These are phyloP conservation scores for Chalcis sispes DNA, from an alignment of 2,888 invertebrate species.

Conservation along the genomic window DNA sequence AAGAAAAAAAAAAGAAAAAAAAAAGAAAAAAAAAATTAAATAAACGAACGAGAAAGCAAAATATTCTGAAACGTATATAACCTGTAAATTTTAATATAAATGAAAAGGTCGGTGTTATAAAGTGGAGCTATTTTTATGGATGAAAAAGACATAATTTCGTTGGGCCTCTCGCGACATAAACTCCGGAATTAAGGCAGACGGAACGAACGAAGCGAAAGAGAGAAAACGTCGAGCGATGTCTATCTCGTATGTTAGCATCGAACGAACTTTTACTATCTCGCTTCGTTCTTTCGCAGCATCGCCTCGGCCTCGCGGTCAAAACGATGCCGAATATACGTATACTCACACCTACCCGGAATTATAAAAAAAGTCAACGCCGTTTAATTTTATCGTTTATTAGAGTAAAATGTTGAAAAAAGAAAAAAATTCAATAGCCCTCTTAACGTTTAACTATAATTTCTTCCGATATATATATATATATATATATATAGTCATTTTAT, in stretches of 20 bases:
- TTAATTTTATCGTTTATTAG: constrained; percentile 45
- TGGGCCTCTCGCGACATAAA: constrained; percentile 7
- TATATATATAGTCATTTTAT: background rate
- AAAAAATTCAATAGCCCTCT: constrained; percentile 6
- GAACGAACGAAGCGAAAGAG: background rate
- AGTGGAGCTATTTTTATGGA: constrained; percentile 8
- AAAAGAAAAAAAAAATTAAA: too few relatives aligned
- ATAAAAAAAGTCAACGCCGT: constrained; percentile 41
- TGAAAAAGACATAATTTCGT: constrained; percentile 5
- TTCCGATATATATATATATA: constrained; percentile 7
- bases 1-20: too few relatives aligned
- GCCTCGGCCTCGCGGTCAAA: constrained; percentile 36
- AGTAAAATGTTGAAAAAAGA: constrained; percentile 11
- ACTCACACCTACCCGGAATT: constrained; percentile 23
- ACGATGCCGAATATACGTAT: constrained; percentile 8
- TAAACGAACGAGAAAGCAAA: too few relatives aligned
- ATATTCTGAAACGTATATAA: too few relatives aligned
- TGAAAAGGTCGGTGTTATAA: background rate
- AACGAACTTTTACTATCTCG: constrained; percentile 47
- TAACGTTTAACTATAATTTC: constrained; percentile 16
- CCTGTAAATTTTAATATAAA: background rate
- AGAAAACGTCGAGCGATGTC: constrained; percentile 7
- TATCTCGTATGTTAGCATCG: constrained; percentile 41
- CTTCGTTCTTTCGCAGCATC: constrained; percentile 37
- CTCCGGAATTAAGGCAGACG: too few relatives aligned